Evolutionary conservation across 1,140 invertebrate species (phyloP), one percentile per base, ranked within the genome.

Genomic region (Daktulosphaira vitifoliae): DNA sequence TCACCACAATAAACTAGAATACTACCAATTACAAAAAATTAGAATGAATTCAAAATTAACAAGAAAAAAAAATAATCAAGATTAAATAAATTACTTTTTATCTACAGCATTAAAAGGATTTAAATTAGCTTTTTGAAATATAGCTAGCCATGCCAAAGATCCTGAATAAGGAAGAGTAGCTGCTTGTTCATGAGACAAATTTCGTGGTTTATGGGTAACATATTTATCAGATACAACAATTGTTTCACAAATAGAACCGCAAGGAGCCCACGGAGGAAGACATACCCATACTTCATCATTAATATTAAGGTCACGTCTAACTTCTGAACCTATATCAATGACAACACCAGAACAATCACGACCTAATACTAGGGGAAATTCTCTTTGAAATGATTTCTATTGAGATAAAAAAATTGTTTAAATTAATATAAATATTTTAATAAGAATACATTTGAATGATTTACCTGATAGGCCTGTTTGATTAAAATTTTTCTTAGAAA

Each of bases 121-220:
- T 54, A 82, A 77, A 7, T 50, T 66, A 18, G 74, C 70, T 54
- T 80, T 79, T 69, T 75, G 75, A 68, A 79, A 77, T 82, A 75
- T 4, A 89, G 72, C 20, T 82, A 82, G 69, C 82, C 77, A 84
- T 1, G 81, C 82, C n/a, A 84, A 77, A 64, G 80, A 80, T 6
- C 84, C 84, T 49, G 81, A 82, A 69, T 87, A 89, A 4, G 87
- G 84, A 29, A 90, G 71, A 62, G 85, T 81, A 1, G 84, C 82
- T 23, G 85, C 84, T 48, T 82, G 81, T 73, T 86, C 82, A 70
- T 85, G 86, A 39, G 76, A 78, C 18, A 87, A 74, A 62, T 78
- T 77, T 68, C 76, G 78, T 39, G 88, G 88, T 74, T 86, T 87
- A 66, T 75, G 77, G n/a, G 77, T 76, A 25, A 83, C 78, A 69